phyloP scores from a whole-genome alignment of 2,113 vertebrate species.

The Triplophysa tibetana region DNA sequence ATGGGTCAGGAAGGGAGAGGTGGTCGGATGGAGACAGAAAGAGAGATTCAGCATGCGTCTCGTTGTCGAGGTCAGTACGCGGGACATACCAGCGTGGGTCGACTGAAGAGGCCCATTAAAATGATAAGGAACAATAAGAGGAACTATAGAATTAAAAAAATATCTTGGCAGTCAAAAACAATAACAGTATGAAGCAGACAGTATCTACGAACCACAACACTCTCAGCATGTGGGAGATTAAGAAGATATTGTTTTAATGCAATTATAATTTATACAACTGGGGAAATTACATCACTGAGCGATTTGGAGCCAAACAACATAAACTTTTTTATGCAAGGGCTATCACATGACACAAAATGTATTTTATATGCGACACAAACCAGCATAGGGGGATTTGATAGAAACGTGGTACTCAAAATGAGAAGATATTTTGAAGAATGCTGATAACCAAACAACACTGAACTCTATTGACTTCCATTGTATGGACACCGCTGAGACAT shows the following conservation, averaged over 20 bases:
- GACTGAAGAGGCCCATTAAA: slow-evolving; percentile 77
- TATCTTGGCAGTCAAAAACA: slow-evolving; percentile 75
- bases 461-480: too few species aligned
- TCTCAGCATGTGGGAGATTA: slow-evolving; percentile 61
- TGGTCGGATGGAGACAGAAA: slow-evolving; percentile 60
- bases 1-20: slow-evolving; percentile 69
- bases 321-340: slow-evolving; percentile 40
- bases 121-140: slow-evolving; percentile 92
- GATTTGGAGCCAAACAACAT: slow-evolving; percentile 53
- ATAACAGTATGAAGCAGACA: slow-evolving; percentile 69
- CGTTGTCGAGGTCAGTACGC: slow-evolving; percentile 75
- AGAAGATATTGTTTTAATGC: slow-evolving; percentile 62
- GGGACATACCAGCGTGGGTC: slow-evolving; percentile 69
- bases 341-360: not conserved
- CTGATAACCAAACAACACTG: too few species aligned
- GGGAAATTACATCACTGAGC: slow-evolving; percentile 54
- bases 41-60: slow-evolving; percentile 59
- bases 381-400: too few species aligned
- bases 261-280: slow-evolving; percentile 63
- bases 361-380: not conserved
- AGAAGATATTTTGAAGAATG: too few species aligned
- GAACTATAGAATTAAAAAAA: slow-evolving; percentile 78
- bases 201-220: slow-evolving; percentile 49
- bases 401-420: not conserved
- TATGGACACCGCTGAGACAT: too few species aligned